Conservation (phyloP, 2,797 vertebrate genomes). For the Epinephelus coioides region DNA sequence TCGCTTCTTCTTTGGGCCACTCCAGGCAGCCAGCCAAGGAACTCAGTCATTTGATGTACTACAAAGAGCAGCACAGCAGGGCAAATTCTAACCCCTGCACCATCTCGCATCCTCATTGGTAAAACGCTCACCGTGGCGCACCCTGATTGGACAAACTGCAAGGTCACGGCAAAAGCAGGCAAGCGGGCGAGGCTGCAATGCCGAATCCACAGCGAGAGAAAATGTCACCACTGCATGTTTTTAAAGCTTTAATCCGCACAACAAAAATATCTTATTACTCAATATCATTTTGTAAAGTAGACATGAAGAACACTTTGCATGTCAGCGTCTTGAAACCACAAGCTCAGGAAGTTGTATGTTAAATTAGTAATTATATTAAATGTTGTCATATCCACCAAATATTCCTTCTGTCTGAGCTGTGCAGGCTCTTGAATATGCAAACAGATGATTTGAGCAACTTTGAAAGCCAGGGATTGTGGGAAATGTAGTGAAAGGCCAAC, state of each 20-base stretch:
- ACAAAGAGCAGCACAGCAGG: constrained; percentile 72
- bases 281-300: constrained; percentile 2
- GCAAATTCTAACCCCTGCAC: constrained; percentile 69
- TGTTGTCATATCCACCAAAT: constrained; percentile 3
- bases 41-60: constrained; percentile 61
- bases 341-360: background rate
- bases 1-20: constrained; percentile 44
- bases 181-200: constrained; percentile 74
- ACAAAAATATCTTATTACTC: constrained; percentile 21
- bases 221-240: constrained; percentile 54
- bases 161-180: constrained; percentile 76
- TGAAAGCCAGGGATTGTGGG: constrained; percentile 53
- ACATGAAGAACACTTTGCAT: constrained; percentile 25
- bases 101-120: constrained; percentile 64
- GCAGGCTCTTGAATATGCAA: constrained; percentile 17
- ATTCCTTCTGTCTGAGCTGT: constrained; percentile 21
- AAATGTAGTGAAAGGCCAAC: constrained; percentile 62
- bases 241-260: constrained; percentile 48
- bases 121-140: constrained; percentile 63
- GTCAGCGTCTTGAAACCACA: constrained; percentile 14
- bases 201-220: constrained; percentile 66
- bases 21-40: constrained; percentile 66
- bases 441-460: constrained; percentile 40
- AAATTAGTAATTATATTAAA: constrained; percentile 11
- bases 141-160: constrained; percentile 69